Conservation (phyloP, 2,113 vertebrate genomes). For the Acrocephalus kingi region DNA sequence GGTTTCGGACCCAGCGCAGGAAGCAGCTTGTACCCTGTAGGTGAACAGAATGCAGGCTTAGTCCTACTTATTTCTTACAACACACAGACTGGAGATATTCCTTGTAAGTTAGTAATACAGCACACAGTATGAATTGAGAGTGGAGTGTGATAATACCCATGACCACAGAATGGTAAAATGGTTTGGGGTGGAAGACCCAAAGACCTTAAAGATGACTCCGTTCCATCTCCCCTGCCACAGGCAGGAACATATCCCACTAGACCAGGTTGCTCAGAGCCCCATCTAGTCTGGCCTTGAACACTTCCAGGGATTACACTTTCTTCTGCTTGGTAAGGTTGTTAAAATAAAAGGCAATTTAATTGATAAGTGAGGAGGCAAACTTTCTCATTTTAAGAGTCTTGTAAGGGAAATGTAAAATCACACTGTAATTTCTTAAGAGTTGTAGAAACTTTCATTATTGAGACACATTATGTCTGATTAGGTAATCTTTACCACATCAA, state of each 20-base stretch:
- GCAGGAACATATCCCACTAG: not conserved
- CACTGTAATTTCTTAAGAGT: not conserved
- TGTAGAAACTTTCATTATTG: not conserved
- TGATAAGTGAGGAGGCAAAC: not conserved
- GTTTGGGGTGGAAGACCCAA: not conserved
- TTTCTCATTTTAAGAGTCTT: not conserved
- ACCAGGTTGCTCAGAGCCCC: not conserved
- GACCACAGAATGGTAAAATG: not conserved
- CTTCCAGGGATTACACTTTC: not conserved
- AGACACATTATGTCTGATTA: not conserved
- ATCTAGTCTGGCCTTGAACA: not conserved
- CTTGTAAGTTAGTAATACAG: not conserved
- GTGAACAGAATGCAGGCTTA: conserved; percentile 16
- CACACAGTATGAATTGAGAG: not conserved
- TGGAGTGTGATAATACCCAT: not conserved
- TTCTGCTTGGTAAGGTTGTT: not conserved
- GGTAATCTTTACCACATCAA: not conserved
- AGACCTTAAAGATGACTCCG: fast-evolving
- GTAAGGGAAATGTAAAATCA: not conserved
- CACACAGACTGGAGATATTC: fast-evolving
- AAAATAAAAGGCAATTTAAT: not conserved
- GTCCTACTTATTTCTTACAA: not conserved
- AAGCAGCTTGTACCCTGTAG: conserved; percentile 93
- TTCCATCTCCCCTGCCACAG: not conserved
- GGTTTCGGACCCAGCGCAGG: conserved; percentile 92